phyloP scores from a whole-genome alignment of 2,797 vertebrate species.

The Saxicola maurus region DNA sequence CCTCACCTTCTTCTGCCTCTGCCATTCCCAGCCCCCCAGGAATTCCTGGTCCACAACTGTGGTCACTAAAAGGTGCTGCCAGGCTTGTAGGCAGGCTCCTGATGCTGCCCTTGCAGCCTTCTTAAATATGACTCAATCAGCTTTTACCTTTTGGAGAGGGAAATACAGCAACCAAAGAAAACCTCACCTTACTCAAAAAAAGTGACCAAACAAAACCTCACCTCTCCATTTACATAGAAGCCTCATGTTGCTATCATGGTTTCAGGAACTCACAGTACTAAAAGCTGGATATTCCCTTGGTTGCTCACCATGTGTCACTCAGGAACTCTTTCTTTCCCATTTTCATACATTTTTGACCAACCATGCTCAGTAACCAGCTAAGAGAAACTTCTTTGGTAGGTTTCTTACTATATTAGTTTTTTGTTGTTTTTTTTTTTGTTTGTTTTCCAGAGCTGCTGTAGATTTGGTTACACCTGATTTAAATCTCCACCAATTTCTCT shows the following conservation, averaged over 20 bases:
- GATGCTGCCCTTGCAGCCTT: not conserved
- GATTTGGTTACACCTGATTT: rapidly evolving
- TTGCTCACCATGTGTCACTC: not conserved
- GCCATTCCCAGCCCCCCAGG: not conserved
- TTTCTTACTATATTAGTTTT: not conserved
- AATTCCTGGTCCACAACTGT: not conserved
- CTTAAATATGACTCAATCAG: not conserved
- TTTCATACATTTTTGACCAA: not conserved
- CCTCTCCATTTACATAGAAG: not conserved
- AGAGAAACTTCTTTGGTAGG: not conserved
- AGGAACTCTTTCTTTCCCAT: not conserved
- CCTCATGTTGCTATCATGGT: not conserved
- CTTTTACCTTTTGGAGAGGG: not conserved
- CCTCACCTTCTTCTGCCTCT: not conserved
- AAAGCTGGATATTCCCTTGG: not conserved
- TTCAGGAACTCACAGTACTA: not conserved
- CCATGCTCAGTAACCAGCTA: not conserved
- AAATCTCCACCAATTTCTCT: not conserved
- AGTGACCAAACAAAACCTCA: not conserved
- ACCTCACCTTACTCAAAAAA: not conserved
- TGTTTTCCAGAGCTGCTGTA: not conserved
- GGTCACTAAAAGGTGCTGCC: not conserved
- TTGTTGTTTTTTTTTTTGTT: not conserved
- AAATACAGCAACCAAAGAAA: not conserved
- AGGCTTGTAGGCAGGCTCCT: not conserved